Evolutionary conservation across 1,140 invertebrate genomes (phyloP), one percentile per base, ranked within the genome.

Genomic region (Leptopilina clavipes): DNA sequence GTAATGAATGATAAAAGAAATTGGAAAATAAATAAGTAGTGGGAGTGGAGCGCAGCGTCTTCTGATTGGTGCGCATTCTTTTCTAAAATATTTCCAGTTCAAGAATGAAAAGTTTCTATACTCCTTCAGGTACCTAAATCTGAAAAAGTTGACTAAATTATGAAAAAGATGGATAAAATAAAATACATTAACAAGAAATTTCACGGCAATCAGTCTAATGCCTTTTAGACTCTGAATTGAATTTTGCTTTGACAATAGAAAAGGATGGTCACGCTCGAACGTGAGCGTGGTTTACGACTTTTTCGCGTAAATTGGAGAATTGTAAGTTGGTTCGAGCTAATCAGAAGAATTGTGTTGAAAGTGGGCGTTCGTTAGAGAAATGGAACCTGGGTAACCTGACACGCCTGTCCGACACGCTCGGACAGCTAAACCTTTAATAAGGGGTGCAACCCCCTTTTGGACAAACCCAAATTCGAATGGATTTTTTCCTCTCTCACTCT

Each of bases 321-420:
- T 84, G 85, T 87, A 81, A 84, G 75, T 65, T 76, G 79, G 77
- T 65, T n/a, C 19, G 80, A 83, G 85, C 87, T 89, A 89, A 90
- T 89, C 87, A 87, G 86, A 80, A 80, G 83, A 86, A 88, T 87
- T 88, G 86, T 89, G 85, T 82, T 82, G 85, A 79, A 86, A 83
- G 85, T 84, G 83, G 86, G 87, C 84, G 83, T 84, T 81, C 76
- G 86, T 87, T 86, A 85, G 83, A 80, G 80, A 78, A 79, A 81
- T 81, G 78, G 76, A 83, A 82, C 79, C 79, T 79, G 70, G 81
- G 88, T 86, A 89, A 89, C 84, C 81, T 75, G 87, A 90, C 86
- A 87, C 84, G 81, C 80, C 45, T 72, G 52, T 76, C 75, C 74
- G 78, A 76, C 77, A 73, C 72, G 48, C 77, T 59, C 79, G 78